These are phyloP conservation scores for Cisticola juncidis DNA, from an alignment of 2,113 vertebrate genomes.

Conservation along the genomic window DNA sequence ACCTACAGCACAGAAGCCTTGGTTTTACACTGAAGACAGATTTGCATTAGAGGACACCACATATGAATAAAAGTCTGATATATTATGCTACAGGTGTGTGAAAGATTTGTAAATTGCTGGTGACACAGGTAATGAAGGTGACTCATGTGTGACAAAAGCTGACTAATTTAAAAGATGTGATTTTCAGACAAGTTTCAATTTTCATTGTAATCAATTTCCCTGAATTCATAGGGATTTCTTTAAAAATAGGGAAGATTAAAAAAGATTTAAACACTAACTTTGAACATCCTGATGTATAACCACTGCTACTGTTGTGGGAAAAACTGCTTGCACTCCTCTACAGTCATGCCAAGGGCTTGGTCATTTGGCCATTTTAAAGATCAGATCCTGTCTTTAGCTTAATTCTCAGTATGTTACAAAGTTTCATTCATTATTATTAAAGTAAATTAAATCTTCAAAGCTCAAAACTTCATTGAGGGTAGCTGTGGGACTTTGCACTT, in stretches of 20 bases:
- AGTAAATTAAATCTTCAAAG: not conserved
- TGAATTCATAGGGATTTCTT: not conserved
- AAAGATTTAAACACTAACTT: not conserved
- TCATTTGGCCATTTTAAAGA: not conserved
- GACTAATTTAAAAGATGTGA: not conserved
- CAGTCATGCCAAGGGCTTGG: not conserved
- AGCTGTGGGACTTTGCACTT: not conserved
- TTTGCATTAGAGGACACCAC: slow-evolving; percentile 26
- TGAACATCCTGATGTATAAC: not conserved
- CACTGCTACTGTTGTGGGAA: not conserved
- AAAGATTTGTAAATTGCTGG: slow-evolving; percentile 10
- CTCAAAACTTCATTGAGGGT: not conserved
- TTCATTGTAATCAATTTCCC: not conserved
- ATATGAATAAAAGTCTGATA: not conserved
- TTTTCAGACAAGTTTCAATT: not conserved
- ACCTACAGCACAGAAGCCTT: slow-evolving; percentile 53
- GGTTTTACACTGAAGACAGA: slow-evolving; percentile 52
- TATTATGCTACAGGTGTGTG: slow-evolving; percentile 11
- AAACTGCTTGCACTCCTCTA: not conserved
- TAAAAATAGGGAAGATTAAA: not conserved
- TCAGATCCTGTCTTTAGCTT: not conserved
- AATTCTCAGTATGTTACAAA: not conserved
- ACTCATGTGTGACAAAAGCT: not conserved
- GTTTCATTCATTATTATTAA: not conserved
- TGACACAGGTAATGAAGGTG: slow-evolving; percentile 17